Evolutionary conservation across 2,797 vertebrate genomes (phyloP).

Genomic region (Triplophysa yarkandensis): DNA sequence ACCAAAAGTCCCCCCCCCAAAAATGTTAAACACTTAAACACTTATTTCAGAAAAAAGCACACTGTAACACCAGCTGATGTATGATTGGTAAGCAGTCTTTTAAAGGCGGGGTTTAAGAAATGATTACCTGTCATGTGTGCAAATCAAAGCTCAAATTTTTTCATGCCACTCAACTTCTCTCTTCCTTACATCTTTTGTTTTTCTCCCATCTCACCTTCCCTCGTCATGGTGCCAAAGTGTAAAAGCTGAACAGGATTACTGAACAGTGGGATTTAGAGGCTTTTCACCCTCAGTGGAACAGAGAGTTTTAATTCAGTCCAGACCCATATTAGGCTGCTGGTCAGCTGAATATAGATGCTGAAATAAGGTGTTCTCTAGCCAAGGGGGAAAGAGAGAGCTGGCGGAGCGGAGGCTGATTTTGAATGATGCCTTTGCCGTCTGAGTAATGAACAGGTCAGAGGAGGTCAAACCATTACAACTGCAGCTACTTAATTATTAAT

Average conservation of each 20-base stretch:
- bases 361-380: conserved; percentile 77
- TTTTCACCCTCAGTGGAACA: conserved; percentile 56
- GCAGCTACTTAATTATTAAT: conserved; percentile 96
- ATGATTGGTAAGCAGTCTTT: neutral
- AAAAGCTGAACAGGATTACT: conserved; percentile 54
- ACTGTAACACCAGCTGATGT: neutral
- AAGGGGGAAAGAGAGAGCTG: conserved; percentile 58
- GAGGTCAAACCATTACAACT: conserved; percentile 94
- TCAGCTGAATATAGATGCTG: conserved; percentile 80
- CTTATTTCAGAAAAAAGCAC: too few relatives aligned
- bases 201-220: conserved; percentile 17
- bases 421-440: conserved; percentile 91
- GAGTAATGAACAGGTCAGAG: conserved; percentile 93
- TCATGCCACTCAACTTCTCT: conserved; percentile 63
- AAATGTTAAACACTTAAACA: too few relatives aligned
- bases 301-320: conserved; percentile 72
- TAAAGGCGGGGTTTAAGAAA: neutral
- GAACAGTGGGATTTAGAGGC: conserved; percentile 42
- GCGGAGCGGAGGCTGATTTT: conserved; percentile 80
- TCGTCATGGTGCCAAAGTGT: conserved; percentile 13
- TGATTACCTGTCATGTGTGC: neutral
- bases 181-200: conserved; percentile 63
- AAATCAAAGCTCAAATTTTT: neutral
- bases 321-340: conserved; percentile 69
- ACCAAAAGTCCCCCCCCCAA: too few relatives aligned